Conservation (phyloP, 2,888 invertebrate genomes). For the Linnaemya tessellans region DNA sequence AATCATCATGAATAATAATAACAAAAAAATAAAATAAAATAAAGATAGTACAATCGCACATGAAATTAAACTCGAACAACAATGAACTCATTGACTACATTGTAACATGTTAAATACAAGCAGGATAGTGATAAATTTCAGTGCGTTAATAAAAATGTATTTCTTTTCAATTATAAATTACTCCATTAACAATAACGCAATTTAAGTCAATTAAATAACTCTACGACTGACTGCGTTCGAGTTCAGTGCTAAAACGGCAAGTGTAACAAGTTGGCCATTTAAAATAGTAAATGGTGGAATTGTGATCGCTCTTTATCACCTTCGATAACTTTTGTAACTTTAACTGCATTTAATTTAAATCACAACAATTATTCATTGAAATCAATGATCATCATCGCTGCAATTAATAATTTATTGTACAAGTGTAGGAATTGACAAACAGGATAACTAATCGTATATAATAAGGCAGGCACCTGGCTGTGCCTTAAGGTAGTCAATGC, state of each 20-base stretch:
- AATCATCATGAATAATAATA: slow-evolving; percentile 26
- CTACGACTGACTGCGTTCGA: slow-evolving; percentile 23
- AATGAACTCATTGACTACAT: slow-evolving; percentile 28
- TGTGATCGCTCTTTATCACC: slow-evolving; percentile 69
- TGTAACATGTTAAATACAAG: slow-evolving; percentile 14
- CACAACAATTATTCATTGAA: slow-evolving; percentile 72
- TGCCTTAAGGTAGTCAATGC: slow-evolving; percentile 68
- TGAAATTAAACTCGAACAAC: not conserved
- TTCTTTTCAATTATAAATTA: slow-evolving; percentile 69
- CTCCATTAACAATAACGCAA: slow-evolving; percentile 70
- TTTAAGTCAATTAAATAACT: slow-evolving; percentile 69
- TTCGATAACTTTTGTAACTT: slow-evolving; percentile 63
- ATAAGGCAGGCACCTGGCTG: slow-evolving; percentile 72
- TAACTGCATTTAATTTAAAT: slow-evolving; percentile 71
- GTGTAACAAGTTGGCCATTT: slow-evolving; percentile 49
- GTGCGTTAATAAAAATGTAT: slow-evolving; percentile 62
- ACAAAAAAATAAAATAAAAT: too few species aligned
- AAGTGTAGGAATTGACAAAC: slow-evolving; percentile 73
- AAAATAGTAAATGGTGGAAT: slow-evolving; percentile 53
- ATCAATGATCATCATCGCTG: slow-evolving; percentile 71
- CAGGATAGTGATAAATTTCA: slow-evolving; percentile 42
- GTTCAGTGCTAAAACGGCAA: not conserved
- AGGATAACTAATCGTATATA: slow-evolving; percentile 72
- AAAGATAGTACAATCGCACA: not conserved
- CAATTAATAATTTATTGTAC: slow-evolving; percentile 72